Percentiles rank a stretch among this genome's conserved stretches.
phyloP scores from a whole-genome alignment of 53 echinoderm and acorn worm genomes.

The Echinometra lucunter region DNA sequence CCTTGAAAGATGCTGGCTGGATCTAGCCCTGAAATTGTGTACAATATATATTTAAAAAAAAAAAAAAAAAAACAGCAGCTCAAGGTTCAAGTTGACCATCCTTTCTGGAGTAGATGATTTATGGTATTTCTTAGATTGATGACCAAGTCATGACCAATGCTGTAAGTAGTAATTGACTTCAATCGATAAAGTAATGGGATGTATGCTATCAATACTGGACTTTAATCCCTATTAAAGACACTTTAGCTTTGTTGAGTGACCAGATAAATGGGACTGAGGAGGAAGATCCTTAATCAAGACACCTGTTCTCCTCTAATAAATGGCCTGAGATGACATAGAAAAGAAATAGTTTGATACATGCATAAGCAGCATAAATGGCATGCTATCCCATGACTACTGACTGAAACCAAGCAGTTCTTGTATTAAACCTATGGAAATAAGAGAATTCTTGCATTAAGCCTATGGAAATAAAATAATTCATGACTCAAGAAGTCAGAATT shows the following conservation, averaged over 20 bases:
- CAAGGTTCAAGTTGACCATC: not conserved
- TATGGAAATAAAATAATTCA: too few species aligned
- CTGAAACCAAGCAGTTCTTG: too few species aligned
- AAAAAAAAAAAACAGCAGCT: not conserved
- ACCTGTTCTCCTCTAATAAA: not conserved
- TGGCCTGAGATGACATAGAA: not conserved
- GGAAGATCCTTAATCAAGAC: not conserved
- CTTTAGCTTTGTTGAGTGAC: not conserved
- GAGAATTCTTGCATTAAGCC: too few species aligned
- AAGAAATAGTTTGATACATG: not conserved
- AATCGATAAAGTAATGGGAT: not conserved
- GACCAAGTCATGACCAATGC: not conserved
- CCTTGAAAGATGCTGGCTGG: not conserved
- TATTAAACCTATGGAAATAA: too few species aligned
- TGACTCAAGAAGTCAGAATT: too few species aligned
- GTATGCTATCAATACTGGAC: not conserved
- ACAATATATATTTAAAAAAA: too few species aligned
- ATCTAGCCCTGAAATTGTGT: too few species aligned
- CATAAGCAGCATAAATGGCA: too few species aligned
- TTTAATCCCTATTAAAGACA: not conserved
- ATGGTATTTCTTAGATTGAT: constrained; percentile 1
- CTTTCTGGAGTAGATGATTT: not conserved
- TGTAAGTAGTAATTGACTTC: not conserved
- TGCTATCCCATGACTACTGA: too few species aligned
- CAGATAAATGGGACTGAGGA: not conserved